Base-by-base conservation (phyloP, 2,113 vertebrate genomes). In the Athene noctua region DNA sequence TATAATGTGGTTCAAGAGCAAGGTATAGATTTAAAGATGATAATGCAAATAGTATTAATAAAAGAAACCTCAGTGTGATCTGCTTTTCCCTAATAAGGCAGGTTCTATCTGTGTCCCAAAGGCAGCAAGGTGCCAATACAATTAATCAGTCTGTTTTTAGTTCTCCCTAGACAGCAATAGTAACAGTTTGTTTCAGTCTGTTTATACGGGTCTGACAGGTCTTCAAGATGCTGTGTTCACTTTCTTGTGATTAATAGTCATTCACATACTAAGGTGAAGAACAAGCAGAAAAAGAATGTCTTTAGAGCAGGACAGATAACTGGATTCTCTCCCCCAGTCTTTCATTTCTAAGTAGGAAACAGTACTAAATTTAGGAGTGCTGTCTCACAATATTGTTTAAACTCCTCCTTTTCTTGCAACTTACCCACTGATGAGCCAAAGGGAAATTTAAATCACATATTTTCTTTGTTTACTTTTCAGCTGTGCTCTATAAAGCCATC, bases 121-220 rank as follows among this genome's bases (percentile, higher is more conserved):
- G 96, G 97, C 88, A 94, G 97, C 87, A 79, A 94, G 96, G 97
- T 92, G 66, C 98, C 97, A 96, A 97, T 97, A 95, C 86, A 57
- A 98, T 98, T 98, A 98, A 98, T 98, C 98, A 98, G 96, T 96
- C 97, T 98, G 96, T 97, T 98, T 98, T 98, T 97, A 96, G 97
- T 97, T 98, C 97, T 94, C 97, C 93, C 73, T 75, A 38, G 98
- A 98, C 98, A 98, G 98, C 97, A 98, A 97, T 97, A 98, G 96
- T 98, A 98, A 98, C 98, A 98, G 97, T 98, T 98, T 98, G 97
- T 97, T 98, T 97, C 97, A 96, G 95, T 97, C 96, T 98, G 98
- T 98, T 98, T 98, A 98, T 97, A 98, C 12, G 92, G 94, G 72
- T 77, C 97, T 98, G 98, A 98, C 97, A 98, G 97, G 96, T 95